These are phyloP conservation scores for Buphagus erythrorhynchus DNA, from an alignment of 2,797 vertebrate genomes.

Conservation along the genomic window DNA sequence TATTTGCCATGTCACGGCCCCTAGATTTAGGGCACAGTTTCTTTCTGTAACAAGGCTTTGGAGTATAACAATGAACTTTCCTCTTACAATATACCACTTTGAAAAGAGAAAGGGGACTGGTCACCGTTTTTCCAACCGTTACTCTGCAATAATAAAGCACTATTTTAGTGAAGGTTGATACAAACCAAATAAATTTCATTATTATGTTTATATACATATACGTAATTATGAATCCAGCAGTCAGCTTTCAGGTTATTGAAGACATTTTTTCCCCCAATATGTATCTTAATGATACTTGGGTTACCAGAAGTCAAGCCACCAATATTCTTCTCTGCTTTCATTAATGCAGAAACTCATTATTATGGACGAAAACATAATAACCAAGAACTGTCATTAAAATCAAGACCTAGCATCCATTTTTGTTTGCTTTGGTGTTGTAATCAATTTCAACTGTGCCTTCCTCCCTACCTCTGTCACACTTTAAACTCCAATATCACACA, in stretches of 20 bases:
- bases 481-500: constrained; percentile 6
- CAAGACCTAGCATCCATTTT: background rate
- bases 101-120: constrained; percentile 71
- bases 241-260: background rate
- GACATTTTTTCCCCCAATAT: background rate
- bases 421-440: background rate
- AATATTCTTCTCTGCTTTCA: background rate
- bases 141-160: constrained; percentile 77
- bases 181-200: background rate
- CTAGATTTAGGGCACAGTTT: constrained; percentile 79
- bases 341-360: background rate
- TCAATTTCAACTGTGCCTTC: background rate
- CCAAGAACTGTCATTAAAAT: background rate
- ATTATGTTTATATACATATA: background rate
- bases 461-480: background rate
- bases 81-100: constrained; percentile 87
- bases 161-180: background rate
- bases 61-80: constrained; percentile 81
- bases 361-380: background rate
- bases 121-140: constrained; percentile 80
- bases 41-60: constrained; percentile 83
- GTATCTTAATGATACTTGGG: background rate
- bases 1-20: constrained; percentile 87
- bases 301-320: background rate
- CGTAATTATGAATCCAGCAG: background rate